These are phyloP conservation scores for Tapirus indicus DNA, from an alignment of 2,797 vertebrate species.

Conservation along the genomic window DNA sequence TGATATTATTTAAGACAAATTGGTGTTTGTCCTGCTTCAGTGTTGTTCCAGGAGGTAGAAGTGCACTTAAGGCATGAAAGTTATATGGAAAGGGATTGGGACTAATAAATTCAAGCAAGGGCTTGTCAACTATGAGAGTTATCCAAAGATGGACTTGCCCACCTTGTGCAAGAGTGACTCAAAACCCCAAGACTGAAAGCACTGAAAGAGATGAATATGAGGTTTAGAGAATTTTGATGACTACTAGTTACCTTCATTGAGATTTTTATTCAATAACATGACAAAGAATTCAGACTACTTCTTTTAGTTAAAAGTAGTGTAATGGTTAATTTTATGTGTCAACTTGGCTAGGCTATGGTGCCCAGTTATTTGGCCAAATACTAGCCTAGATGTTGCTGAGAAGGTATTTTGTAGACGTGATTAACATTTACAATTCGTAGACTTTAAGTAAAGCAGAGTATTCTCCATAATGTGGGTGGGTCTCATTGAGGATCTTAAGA, in stretches of 20 bases:
- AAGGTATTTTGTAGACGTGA: neutral
- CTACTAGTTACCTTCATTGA: neutral
- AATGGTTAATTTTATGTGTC: neutral
- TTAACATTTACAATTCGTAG: neutral
- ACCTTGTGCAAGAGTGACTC: neutral
- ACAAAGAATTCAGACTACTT: neutral
- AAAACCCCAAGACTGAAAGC: neutral
- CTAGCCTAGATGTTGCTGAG: neutral
- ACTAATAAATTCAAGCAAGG: slow-evolving; percentile 9
- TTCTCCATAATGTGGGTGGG: neutral
- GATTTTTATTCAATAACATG: neutral
- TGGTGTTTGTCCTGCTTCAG: neutral
- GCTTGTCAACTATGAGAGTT: neutral
- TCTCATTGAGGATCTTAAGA: neutral
- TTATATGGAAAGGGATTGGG: neutral
- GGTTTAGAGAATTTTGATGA: neutral
- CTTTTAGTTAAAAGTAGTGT: neutral
- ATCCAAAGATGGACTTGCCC: neutral
- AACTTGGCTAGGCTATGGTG: neutral
- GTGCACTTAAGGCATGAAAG: neutral
- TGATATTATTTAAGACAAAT: neutral
- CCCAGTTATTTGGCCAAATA: neutral
- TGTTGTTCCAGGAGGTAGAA: neutral
- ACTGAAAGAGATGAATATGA: neutral
- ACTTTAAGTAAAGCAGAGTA: slow-evolving; percentile 24